A percentile compares a stretch with the other conserved stretches of the same genome.
These are phyloP conservation scores for Limenitis camilla DNA, from an alignment of 2,888 invertebrate species.

Conservation along the genomic window DNA sequence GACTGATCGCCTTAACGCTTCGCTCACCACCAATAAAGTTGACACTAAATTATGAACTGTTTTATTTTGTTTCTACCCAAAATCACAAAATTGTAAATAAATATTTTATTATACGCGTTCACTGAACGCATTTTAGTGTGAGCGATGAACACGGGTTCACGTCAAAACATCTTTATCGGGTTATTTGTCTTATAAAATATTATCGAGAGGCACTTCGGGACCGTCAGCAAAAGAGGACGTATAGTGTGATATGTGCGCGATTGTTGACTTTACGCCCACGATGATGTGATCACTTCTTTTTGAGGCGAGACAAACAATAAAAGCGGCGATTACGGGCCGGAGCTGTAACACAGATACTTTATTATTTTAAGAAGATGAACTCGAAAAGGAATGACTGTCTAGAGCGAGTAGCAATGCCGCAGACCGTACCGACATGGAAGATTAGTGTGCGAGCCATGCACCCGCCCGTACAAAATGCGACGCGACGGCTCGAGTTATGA, in stretches of 20 bases:
- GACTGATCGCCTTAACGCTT: conserved; percentile 65
- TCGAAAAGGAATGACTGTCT: conserved; percentile 51
- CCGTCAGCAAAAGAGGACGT: conserved; percentile 72
- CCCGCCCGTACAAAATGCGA: conserved; percentile 54
- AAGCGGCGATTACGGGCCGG: conserved; percentile 68
- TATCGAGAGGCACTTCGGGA: conserved; percentile 72
- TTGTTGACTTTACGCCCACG: conserved; percentile 71
- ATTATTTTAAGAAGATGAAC: conserved; percentile 62
- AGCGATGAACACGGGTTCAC: conserved; percentile 74
- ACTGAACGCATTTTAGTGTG: conserved; percentile 72
- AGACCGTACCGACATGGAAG: conserved; percentile 50
- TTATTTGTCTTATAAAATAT: conserved; percentile 76
- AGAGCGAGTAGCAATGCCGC: conserved; percentile 46
- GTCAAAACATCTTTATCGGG: conserved; percentile 75
- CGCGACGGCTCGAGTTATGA: conserved; percentile 63
- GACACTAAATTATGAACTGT: conserved; percentile 65
- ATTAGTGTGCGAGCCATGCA: conserved; percentile 57
- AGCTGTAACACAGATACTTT: conserved; percentile 66
- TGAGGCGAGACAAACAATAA: conserved; percentile 69
- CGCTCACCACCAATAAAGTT: conserved; percentile 67
- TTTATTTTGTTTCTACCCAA: conserved; percentile 58
- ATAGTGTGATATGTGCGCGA: conserved; percentile 63
- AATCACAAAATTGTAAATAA: conserved; percentile 66
- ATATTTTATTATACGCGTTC: conserved; percentile 71
- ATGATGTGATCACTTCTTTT: conserved; percentile 63